Conservation (phyloP, 2,113 vertebrate genomes). For the Procavia capensis region DNA sequence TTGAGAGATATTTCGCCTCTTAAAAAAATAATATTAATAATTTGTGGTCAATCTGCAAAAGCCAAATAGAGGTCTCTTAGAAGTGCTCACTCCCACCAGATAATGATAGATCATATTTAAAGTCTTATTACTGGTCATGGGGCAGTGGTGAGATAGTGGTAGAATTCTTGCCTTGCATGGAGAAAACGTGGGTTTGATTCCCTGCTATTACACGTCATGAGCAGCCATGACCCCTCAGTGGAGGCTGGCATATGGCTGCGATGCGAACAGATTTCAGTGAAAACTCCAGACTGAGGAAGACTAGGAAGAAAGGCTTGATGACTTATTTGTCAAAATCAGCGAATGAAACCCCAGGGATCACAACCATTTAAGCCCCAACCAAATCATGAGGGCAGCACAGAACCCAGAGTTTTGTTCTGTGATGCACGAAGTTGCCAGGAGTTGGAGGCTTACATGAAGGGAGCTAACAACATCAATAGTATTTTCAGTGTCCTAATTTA, state of each 20-base stretch:
- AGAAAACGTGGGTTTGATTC: not conserved
- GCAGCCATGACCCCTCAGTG: not conserved
- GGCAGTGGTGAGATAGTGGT: not conserved
- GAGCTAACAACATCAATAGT: not conserved
- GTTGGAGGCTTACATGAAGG: not conserved
- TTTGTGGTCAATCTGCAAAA: slow-evolving; percentile 24
- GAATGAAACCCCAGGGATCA: not conserved
- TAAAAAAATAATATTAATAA: not conserved
- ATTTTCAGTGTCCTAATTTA: not conserved
- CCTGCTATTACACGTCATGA: not conserved
- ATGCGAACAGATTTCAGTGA: not conserved
- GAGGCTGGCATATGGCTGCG: not conserved
- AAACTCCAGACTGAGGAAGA: not conserved
- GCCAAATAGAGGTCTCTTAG: not conserved
- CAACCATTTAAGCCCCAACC: not conserved
- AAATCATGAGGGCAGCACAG: not conserved
- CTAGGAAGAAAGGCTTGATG: too few species aligned
- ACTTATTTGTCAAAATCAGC: not conserved
- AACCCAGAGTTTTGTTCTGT: not conserved
- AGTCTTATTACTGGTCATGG: not conserved
- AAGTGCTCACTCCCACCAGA: not conserved
- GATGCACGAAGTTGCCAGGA: not conserved
- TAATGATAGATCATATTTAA: slow-evolving; percentile 9
- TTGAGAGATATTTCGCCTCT: not conserved
- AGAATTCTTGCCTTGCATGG: not conserved